Base-by-base conservation (phyloP, 2,888 invertebrate species). In the Synergus umbraculus region DNA sequence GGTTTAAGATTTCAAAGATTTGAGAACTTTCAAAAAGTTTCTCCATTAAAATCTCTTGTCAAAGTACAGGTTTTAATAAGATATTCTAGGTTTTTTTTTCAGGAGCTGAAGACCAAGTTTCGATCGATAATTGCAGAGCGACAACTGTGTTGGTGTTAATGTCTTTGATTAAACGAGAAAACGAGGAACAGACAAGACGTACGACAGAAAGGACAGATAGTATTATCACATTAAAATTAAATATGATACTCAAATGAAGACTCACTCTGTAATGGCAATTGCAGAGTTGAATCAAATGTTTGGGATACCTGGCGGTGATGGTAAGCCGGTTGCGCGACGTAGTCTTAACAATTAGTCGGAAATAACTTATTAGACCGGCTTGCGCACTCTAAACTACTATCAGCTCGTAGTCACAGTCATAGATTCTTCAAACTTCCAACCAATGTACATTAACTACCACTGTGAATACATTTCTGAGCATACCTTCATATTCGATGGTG, bases 311-410 rank as follows among this genome's bases (percentile, higher is more conserved):
- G 91, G 88, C 90, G 91, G 91, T 91, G 89, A 86, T 90, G 88
- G 87, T 86, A 73, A 91, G 91, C 91, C 90, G 90, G 91, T 92
- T 91, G 90, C 88, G 88, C 89, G 88, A 90, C 85, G 81, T 85
- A 87, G 86, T 87, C 85, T 87, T 82, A 87, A 85, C 80, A 83
- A 85, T 73, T 73, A 73, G 73, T 73, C 73, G 54, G 77, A 78
- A 80, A 80, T 82, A 81, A 83, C 79, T 84, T 79, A 78, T 84
- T 79, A 78, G 83, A 84, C 84, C 79, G 81, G 83, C 81, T 79
- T 81, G 78, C 73, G 77, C 66, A 66, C 44, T 66, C 37, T 67
- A 58, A 73, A 37, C 29, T 22, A 37, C 29, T 63, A 73, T n/a
- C 54, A 73, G 37, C n/a, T 54, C 49, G 73, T 54, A 73, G n/a